Percentiles rank a stretch among this genome's conserved stretches.
phyloP scores from a whole-genome alignment of 2,113 vertebrate genomes.

The Tretioscincus oriximinensis region DNA sequence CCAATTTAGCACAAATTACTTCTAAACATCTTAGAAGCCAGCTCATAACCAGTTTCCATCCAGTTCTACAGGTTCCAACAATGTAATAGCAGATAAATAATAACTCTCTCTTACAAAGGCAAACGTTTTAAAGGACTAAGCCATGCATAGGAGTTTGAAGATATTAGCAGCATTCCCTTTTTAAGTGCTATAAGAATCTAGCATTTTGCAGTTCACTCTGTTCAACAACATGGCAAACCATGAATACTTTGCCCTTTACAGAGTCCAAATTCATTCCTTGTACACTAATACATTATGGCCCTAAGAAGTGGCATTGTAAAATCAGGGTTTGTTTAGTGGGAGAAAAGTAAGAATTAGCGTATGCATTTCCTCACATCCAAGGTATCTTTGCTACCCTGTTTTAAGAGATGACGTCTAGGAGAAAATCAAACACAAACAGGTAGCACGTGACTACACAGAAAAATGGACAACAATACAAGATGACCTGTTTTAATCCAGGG shows the following conservation, averaged over 20 bases:
- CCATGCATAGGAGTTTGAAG: not conserved
- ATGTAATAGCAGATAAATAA: not conserved
- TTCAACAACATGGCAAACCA: not conserved
- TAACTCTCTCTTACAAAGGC: not conserved
- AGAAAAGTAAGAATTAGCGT: not conserved
- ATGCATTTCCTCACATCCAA: not conserved
- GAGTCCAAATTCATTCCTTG: not conserved
- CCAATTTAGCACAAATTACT: not conserved
- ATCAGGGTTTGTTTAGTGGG: not conserved
- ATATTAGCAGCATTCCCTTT: not conserved
- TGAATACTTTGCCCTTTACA: not conserved
- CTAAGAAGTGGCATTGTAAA: not conserved
- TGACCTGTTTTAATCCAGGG: too few species aligned
- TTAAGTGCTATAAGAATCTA: not conserved
- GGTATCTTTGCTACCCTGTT: too few species aligned
- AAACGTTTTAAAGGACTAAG: not conserved
- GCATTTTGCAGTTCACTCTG: not conserved
- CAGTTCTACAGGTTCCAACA: not conserved
- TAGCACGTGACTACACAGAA: too few species aligned
- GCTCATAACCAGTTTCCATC: not conserved
- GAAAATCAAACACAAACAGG: too few species aligned
- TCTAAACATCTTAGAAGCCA: not conserved
- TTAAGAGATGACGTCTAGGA: too few species aligned
- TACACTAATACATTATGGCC: rapidly evolving
- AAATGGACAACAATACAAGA: too few species aligned